Base-by-base conservation (phyloP, 2,888 invertebrate genomes). In the Empis livida region DNA sequence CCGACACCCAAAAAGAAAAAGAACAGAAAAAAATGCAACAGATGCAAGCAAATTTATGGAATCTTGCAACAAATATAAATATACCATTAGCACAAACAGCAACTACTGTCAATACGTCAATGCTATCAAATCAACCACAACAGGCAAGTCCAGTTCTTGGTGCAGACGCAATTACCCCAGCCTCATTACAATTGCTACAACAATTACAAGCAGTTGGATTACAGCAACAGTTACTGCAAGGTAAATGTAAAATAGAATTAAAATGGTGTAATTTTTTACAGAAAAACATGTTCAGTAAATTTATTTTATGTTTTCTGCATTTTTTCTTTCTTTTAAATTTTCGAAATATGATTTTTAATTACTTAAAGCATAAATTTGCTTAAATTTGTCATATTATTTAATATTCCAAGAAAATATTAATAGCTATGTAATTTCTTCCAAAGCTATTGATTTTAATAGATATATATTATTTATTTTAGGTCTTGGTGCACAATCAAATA, bases 1-100 rank as follows among this genome's bases (percentile, higher is more conserved):
- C 99, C 46, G 99, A 99, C 69, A 96, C 97, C 51, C 96, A 96
- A 68, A 95, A 96, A 68, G 97, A 99, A 66, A 97, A 97, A 68
- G 96, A 97, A 68, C 87, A 91, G 70, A 96, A 96, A 73, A 84
- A 93, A 64, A 78, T 94, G 62, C 93, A 93, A 63, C 92, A 92
- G 66, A 84, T 94, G 76, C 93, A 91, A 64, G 86, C 92, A 49
- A 92, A 85, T 71, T 76, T 94, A 38, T 93, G 92, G 91, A 88
- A 85, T 59, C 77, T 91, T 58, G 80, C 80, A 62, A 78, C 79
- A 52, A 69, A 68, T 52, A 68, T 69, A 31, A 69, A 68, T 56
- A 68, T 69, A 53, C 68, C 68, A 10, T 67, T 81, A 57, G 73
- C 68, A 60, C 61, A 74, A 65, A 61, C 68, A 60, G 61, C 75